Conservation (phyloP, 2,113 vertebrate species). For the Herpailurus yagouaroundi region DNA sequence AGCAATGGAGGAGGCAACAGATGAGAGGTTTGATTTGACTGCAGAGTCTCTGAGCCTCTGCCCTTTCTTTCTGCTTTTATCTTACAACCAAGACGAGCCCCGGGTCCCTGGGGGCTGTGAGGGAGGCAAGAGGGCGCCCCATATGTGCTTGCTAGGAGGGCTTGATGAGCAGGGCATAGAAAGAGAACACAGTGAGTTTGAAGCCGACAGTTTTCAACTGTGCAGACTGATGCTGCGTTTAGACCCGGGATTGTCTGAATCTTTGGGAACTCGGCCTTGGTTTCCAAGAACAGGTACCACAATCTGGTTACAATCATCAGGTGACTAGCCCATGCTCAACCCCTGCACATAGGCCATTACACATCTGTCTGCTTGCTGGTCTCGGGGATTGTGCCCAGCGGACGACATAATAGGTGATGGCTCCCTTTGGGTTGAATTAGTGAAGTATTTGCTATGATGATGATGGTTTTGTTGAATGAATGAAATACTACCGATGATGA, state of each 20-base stretch:
- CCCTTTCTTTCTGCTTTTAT: not conserved
- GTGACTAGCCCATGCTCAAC: fast-evolving
- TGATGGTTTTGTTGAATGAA: not conserved
- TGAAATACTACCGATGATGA: not conserved
- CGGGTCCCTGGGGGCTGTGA: not conserved
- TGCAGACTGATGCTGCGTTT: not conserved
- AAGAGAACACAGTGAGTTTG: not conserved
- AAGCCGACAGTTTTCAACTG: not conserved
- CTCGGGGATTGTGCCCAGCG: not conserved
- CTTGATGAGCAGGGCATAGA: fast-evolving
- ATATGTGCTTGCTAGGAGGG: not conserved
- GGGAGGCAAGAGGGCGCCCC: no score
- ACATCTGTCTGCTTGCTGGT: not conserved
- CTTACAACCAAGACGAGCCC: not conserved
- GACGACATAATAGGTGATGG: not conserved
- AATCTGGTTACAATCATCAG: fast-evolving
- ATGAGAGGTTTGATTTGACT: not conserved
- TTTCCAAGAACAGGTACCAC: not conserved
- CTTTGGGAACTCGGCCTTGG: not conserved
- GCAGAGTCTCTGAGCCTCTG: fast-evolving
- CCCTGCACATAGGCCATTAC: fast-evolving
- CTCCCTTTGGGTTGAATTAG: not conserved
- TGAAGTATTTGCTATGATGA: not conserved
- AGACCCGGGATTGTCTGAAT: not conserved
- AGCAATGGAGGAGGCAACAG: not conserved